Base-by-base conservation (phyloP, 2,888 invertebrate genomes). In the Erpobdella octoculata region DNA sequence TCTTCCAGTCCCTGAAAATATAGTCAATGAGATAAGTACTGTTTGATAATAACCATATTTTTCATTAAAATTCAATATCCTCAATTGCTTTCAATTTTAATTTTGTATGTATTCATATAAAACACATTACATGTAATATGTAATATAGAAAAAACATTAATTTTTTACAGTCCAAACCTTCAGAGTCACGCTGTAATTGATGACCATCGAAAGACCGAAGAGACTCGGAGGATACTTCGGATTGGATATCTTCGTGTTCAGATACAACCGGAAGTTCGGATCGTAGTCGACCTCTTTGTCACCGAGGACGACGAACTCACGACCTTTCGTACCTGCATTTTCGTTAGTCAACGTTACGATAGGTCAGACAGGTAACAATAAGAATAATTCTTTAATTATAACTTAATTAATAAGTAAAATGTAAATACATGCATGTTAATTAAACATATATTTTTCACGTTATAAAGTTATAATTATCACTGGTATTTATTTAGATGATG, bases 241-340 rank as follows among this genome's bases (percentile, higher is more conserved):
- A 85, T 94, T 94, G 8, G 91, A 86, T 67, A 92, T 86, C 83
- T 93, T 93, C 0, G 93, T 93, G 61, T 91, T 92, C 72, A 94
- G 86, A 81, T 94, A 94, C 84, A 94, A 86, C 61, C 92, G 87
- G 84, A 93, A 94, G 79, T 89, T 89, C 0, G 89, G 88, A 84
- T 94, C 92, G 83, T 90, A 92, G 83, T 93, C 93, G 12, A 93
- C 90, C 81, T 93, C 92, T 74, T 89, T 89, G 80, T 92, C 92
- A 36, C 92, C 93, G 66, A 94, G 85, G 77, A 91, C 85, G n/a
- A 92, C 87, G 83, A 90, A 93, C n/a, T 87, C 87, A 74, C 92
- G 86, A 0, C 92, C 93, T 71, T 88, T 86, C 71, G 86, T 87
- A 72, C 87, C 87, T 86, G 79, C 9, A 75, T n/a, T n/a, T n/a